Conservation (phyloP, 2,113 vertebrate species). For the Prinia subflava region DNA sequence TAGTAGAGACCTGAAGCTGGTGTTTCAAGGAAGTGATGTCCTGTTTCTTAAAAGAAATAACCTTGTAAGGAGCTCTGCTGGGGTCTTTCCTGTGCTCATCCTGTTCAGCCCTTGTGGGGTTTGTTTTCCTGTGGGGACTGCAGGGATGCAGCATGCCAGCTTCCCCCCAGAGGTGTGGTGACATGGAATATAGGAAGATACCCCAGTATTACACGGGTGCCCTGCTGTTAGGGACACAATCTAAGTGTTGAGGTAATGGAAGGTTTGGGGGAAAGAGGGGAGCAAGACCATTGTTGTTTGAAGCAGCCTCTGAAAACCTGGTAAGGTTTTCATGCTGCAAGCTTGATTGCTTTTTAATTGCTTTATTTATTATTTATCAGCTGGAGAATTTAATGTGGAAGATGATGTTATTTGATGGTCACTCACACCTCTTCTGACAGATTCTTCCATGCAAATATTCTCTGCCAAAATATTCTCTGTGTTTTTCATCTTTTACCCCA, state of each 20-base stretch:
- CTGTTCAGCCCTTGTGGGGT: background rate
- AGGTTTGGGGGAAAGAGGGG: background rate
- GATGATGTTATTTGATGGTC: background rate
- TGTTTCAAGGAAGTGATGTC: background rate
- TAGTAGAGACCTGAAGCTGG: background rate
- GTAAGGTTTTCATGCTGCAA: background rate
- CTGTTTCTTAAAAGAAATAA: background rate
- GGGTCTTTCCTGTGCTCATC: background rate
- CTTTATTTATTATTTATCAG: background rate
- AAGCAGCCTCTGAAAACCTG: background rate
- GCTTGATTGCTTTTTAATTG: background rate
- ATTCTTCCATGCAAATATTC: background rate
- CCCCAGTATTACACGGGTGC: rapidly evolving
- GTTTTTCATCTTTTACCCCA: background rate
- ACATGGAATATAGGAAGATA: background rate
- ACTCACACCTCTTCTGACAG: background rate
- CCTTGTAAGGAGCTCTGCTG: background rate
- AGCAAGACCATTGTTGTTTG: background rate
- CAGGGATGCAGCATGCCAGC: background rate
- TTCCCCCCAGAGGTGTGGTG: background rate
- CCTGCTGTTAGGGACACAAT: background rate
- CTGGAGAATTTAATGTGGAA: background rate
- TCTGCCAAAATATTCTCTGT: background rate
- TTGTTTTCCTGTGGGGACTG: background rate
- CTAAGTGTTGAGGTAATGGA: background rate